Evolutionary conservation across 2,797 vertebrate species (phyloP).

Genomic region (Spinus pinus): DNA sequence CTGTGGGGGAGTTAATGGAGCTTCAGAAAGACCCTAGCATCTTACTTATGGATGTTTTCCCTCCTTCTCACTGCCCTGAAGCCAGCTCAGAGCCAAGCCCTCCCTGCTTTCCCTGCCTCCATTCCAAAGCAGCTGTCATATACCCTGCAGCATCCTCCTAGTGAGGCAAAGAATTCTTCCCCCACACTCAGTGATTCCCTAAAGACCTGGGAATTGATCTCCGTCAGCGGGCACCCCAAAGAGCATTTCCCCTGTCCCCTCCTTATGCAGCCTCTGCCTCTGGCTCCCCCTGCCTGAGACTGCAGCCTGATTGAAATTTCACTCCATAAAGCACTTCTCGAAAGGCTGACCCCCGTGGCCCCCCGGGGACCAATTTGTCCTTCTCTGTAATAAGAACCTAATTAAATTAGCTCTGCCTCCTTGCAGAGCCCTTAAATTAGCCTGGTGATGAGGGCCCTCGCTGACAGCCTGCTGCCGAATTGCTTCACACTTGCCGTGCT

Average conservation of each 20-base stretch:
- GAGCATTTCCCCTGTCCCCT: background rate
- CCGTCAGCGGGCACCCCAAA: background rate
- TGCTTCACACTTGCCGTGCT: background rate
- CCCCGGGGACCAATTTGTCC: constrained; percentile 43
- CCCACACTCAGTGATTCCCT: background rate
- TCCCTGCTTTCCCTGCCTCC: background rate
- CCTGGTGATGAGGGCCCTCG: background rate
- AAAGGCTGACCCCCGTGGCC: background rate
- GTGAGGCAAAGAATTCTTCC: background rate
- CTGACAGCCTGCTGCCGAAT: background rate
- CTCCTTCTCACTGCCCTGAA: background rate
- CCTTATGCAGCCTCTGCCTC: background rate
- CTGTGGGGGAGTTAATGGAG: background rate
- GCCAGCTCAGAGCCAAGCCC: background rate
- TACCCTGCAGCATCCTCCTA: background rate
- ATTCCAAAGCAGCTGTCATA: background rate
- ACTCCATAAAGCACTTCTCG: constrained; percentile 3
- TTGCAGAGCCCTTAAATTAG: constrained; percentile 37
- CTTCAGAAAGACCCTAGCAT: background rate
- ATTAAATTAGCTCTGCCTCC: constrained; percentile 61
- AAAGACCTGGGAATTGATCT: background rate
- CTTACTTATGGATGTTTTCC: background rate
- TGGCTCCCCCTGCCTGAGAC: background rate
- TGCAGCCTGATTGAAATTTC: constrained; percentile 14
- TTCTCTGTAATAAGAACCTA: constrained; percentile 59